Conservation (phyloP, 2,888 invertebrate species). For the Lasioglossum malachurum region DNA sequence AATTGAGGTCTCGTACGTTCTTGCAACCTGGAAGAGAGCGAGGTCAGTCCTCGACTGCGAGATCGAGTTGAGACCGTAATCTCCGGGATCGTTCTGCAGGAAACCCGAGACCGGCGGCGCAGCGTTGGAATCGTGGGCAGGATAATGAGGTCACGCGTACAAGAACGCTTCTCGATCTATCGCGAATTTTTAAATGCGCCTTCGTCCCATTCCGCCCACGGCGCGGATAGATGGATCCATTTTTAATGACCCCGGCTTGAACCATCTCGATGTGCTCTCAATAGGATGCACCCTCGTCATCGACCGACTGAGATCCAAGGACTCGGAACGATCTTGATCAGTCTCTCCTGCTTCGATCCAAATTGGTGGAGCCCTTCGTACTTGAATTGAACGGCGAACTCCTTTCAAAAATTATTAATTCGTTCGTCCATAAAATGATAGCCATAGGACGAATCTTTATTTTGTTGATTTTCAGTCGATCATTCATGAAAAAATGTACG, state of each 20-base stretch:
- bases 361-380: not conserved
- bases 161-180: conserved; percentile 11
- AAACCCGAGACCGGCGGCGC: conserved; percentile 33
- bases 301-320: not conserved
- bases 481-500: not conserved
- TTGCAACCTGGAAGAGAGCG: conserved; percentile 45
- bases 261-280: not conserved
- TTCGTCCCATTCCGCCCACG: not conserved
- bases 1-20: conserved; percentile 20
- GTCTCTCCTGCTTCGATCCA: not conserved
- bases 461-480: not conserved
- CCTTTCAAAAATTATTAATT: not conserved
- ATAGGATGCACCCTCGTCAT: conserved; percentile 2
- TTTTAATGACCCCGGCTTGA: not conserved
- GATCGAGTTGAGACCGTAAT: conserved; percentile 57
- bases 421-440: not conserved
- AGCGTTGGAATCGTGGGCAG: conserved; percentile 48
- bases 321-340: not conserved
- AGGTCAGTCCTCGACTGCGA: conserved; percentile 47
- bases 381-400: not conserved
- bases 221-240: not conserved
- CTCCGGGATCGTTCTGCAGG: conserved; percentile 44
- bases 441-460: not conserved
- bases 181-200: conserved; percentile 7
- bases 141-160: conserved; percentile 52